Evolutionary conservation across 2,113 vertebrate genomes (phyloP).

Genomic region (Coptodon rendalli): DNA sequence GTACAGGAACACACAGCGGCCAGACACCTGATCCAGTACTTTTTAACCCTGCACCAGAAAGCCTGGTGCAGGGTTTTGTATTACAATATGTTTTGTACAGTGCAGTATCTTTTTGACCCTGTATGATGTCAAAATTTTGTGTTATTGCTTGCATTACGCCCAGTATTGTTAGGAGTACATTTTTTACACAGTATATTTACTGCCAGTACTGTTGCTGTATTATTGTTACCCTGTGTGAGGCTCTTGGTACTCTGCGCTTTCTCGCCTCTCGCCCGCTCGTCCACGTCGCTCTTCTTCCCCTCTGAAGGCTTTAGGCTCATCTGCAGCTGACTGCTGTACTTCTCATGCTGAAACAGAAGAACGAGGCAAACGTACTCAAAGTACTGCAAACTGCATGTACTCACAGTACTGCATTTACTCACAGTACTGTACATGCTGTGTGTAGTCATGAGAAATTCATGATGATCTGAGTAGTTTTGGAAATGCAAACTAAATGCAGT

Average conservation of each 20-base stretch:
- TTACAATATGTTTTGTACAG: neutral
- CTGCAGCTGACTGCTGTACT: slow-evolving; percentile 94
- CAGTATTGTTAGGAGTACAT: neutral
- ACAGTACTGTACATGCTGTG: neutral
- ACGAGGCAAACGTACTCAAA: neutral
- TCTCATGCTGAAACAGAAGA: slow-evolving; percentile 82
- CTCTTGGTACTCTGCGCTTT: slow-evolving; percentile 71
- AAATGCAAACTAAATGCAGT: neutral
- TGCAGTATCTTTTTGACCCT: neutral
- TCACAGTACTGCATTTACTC: neutral
- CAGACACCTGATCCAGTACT: neutral
- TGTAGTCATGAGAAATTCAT: neutral
- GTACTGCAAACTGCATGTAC: neutral
- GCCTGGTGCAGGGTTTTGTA: neutral
- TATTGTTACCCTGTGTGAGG: neutral
- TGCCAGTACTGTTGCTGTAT: neutral
- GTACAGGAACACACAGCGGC: neutral
- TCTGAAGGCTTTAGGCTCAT: slow-evolving; percentile 73
- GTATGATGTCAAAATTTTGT: neutral
- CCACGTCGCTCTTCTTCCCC: slow-evolving; percentile 68
- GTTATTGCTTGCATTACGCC: neutral
- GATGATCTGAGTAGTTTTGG: neutral
- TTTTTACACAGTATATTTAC: neutral
- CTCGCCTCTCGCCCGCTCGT: slow-evolving; percentile 73
- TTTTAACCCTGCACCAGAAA: neutral